Percentiles rank a stretch among this genome's conserved stretches.
phyloP scores from a whole-genome alignment of 2,113 vertebrate genomes.

The human (Homo sapiens) region GRCh38 chr1:203604501-203605000 shows the following conservation, averaged over 20 bases:
- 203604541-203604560: background rate
- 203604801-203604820: background rate
- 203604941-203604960: background rate
- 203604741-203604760: background rate
- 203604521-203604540: background rate
- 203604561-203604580: background rate
- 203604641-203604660: slow-evolving; percentile 16
- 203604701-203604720: slow-evolving; percentile 41
- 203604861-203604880: slow-evolving; percentile 4
- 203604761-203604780: slow-evolving; percentile 20
- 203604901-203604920: background rate
- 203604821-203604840: background rate
- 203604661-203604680: background rate
- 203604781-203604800: background rate
- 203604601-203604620: background rate
- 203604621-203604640: background rate
- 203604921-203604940: background rate
- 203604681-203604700: slow-evolving; percentile 19
- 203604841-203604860: background rate
- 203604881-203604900: slow-evolving; percentile 48
- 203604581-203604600: background rate
- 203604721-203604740: background rate
- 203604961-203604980: background rate
- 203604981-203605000: slow-evolving; percentile 43
- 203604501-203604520: background rate